Conservation (phyloP, 2,113 vertebrate genomes). For the Otus sunia region DNA sequence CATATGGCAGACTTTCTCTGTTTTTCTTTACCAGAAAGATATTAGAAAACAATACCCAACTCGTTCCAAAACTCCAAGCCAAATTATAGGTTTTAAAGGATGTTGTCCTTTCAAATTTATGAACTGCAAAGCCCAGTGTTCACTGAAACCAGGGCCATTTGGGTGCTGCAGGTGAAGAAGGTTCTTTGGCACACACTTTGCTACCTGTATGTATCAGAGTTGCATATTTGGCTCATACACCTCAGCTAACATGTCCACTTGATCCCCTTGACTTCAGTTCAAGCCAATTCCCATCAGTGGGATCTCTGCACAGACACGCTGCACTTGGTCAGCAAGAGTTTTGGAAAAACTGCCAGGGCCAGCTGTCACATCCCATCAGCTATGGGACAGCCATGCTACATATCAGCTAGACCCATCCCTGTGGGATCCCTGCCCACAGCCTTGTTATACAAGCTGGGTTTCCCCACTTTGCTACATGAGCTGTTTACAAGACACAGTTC, state of each 20-base stretch:
- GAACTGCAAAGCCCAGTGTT: not conserved
- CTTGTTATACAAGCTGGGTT: not conserved
- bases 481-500: not conserved
- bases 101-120: not conserved
- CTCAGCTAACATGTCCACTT: not conserved
- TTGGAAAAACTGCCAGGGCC: not conserved
- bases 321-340: not conserved
- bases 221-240: not conserved
- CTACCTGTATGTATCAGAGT: not conserved
- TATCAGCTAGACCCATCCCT: not conserved
- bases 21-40: not conserved
- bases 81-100: not conserved
- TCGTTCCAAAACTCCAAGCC: not conserved
- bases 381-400: not conserved
- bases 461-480: not conserved
- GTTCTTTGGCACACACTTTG: not conserved
- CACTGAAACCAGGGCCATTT: not conserved
- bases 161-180: not conserved
- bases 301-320: not conserved
- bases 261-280: not conserved
- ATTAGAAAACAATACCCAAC: not conserved
- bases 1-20: not conserved
- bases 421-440: not conserved
- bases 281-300: not conserved
- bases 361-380: conserved; percentile 20